These are phyloP conservation scores for Probaryconus sp. DNA, from an alignment of 1,140 invertebrate species.

Conservation along the genomic window DNA sequence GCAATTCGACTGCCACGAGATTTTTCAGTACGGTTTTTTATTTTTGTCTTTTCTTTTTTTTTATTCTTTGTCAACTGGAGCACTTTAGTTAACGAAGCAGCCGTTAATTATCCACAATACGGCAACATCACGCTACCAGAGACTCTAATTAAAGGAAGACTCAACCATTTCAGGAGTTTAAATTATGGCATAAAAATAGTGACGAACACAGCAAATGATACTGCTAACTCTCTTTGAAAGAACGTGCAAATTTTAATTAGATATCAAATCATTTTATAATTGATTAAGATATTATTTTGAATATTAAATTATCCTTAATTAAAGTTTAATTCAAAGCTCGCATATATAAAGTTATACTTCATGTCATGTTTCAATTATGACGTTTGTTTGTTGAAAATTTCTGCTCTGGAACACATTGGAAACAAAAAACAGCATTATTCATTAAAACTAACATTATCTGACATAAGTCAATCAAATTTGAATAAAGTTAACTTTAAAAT, in stretches of 20 bases:
- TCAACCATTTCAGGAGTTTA: constrained; percentile 56
- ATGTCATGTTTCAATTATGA: neutral
- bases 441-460: too few relatives aligned
- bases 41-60: constrained; percentile 12
- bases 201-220: constrained; percentile 44
- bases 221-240: constrained; percentile 29
- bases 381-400: neutral
- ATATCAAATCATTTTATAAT: constrained; percentile 29
- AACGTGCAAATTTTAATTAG: constrained; percentile 39
- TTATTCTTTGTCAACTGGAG: constrained; percentile 34
- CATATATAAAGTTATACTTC: constrained; percentile 7
- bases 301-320: constrained; percentile 17
- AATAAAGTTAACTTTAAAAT: too few relatives aligned
- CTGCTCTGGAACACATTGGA: too few relatives aligned
- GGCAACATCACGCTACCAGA: constrained; percentile 53
- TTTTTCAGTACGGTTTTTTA: constrained; percentile 17
- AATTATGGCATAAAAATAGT: constrained; percentile 53
- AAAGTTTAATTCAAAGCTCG: neutral
- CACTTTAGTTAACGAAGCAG: constrained; percentile 60
- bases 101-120: constrained; percentile 61
- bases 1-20: constrained; percentile 28
- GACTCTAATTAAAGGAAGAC: constrained; percentile 60
- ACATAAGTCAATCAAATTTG: too few relatives aligned
- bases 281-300: constrained; percentile 40
- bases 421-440: too few relatives aligned